Evolutionary conservation across 2,797 vertebrate genomes (phyloP), one percentile per base, ranked within the genome.

Genomic region (Taenioides sp.): DNA sequence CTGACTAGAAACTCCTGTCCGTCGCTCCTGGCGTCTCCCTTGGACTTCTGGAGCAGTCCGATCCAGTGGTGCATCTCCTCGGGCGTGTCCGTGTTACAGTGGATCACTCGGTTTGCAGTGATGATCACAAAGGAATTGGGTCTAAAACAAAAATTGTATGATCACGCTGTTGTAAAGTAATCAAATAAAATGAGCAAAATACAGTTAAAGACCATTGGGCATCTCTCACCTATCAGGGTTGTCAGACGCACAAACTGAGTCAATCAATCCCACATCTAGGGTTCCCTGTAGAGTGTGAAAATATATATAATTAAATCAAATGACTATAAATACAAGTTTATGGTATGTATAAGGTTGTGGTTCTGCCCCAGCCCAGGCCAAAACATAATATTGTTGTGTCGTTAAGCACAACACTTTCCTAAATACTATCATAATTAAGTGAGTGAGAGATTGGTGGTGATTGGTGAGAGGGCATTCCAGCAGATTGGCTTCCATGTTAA

Each of bases 31-130:
- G 92, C 74, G 70, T 95, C 94, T 79, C 94, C 94, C 50, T 95
- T 94, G 9, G 95, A 94, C 70, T 95, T 95, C 85, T 96, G 95
- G 79, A 96, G 89, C 70, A 96, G 90, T 49, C 95, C 92, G 50
- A 96, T 96, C 95, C 95, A 96, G 87, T 95, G 95, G 78, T 96
- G 95, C 95, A 96, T 96, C 90, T 95, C 95, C 82, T 96, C 95
- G 0, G 95, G 91, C 0, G 90, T 93, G 83, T 95, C 94, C 3
- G 95, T 92, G 84, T 95, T 95, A 80, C 95, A 96, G 90, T 96
- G 95, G 82, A 96, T 94, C 77, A 95, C 95, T 0, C 95, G 92
- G 82, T 95, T 95, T 18, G 94, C 95, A 1, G 94, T 95, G 88
- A 96, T 96, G 80, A 96, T 95, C 84, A 95, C 94, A 80, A 96